Base-by-base conservation (phyloP, 2,797 vertebrate genomes). In the Diglossa cyanea region DNA sequence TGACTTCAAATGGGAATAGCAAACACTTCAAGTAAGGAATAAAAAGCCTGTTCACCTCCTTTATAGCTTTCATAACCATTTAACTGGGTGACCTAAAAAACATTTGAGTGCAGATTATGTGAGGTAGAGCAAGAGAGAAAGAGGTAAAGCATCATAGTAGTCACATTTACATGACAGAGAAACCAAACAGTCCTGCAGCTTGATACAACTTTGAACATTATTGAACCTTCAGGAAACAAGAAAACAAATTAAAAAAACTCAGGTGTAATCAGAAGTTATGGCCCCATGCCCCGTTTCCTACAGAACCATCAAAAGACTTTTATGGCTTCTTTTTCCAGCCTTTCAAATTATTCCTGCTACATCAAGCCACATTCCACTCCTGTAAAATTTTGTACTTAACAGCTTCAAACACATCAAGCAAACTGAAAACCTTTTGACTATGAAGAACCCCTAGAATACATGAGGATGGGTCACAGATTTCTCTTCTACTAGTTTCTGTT, bases 21-120 rank as follows among this genome's bases (percentile, higher is more conserved):
- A 91, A 82, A 55, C 81, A 76, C 79, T 76, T 93, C 51, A 65
- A 90, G 75, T 28, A 91, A 82, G 67, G 44, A 83, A 51, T 90
- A 86, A 94, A 95, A 94, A 65, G 35, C 60, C 61, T 77, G 24
- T 61, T 95, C 60, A 83, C 80, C 37, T 79, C 51, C 50, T 80
- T 82, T 74, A 85, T 57, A 74, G 45, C 68, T 90, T 93, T 91
- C 70, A 89, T 89, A 91, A 86, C 50, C 63, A 63, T 80, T 93
- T 72, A 48, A 30, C 13, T 72, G 47, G 25, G 61, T 83, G 84
- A 93, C 81, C 66, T 93, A 88, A 94, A 95, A 88, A 82, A 67
- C 0, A 0, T 71, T 91, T 25, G 73, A 82, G 42, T 71, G n/a
- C 42, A 90, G 75, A 71, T 80, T 82, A 83, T 53, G 61, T 42